phyloP scores from a whole-genome alignment of 2,113 vertebrate genomes.

The Chamaea fasciata region DNA sequence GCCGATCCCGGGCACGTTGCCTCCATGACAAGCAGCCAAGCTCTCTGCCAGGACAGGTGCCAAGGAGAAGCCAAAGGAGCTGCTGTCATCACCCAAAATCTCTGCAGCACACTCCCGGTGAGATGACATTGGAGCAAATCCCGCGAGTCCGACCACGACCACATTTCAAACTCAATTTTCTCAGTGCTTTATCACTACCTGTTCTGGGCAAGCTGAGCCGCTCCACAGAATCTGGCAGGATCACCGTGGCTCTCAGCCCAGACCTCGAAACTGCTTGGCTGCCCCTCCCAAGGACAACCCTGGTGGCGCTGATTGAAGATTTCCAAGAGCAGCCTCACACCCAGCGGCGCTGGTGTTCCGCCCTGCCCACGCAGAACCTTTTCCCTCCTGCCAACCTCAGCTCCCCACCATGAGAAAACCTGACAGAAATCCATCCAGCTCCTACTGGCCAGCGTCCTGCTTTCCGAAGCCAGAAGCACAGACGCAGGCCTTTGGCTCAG shows the following conservation, averaged over 20 bases:
- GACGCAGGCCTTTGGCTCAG: neutral
- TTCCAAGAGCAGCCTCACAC: neutral
- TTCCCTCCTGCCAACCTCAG: neutral
- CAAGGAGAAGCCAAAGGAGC: neutral
- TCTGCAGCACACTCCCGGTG: neutral
- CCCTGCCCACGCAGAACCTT: neutral
- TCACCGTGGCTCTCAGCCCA: neutral
- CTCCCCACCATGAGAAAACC: neutral
- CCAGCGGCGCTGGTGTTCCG: neutral
- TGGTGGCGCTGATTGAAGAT: accelerated
- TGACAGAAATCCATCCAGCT: neutral
- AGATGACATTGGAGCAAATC: neutral
- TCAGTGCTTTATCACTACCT: neutral
- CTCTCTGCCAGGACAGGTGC: neutral
- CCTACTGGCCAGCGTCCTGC: neutral
- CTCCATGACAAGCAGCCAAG: neutral
- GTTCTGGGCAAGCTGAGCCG: neutral
- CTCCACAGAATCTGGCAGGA: neutral
- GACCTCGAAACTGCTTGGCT: neutral
- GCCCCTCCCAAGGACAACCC: neutral
- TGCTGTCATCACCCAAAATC: neutral
- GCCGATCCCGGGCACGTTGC: accelerated
- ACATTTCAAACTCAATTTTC: accelerated
- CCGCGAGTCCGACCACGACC: accelerated
- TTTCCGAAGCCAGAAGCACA: neutral